A percentile compares a stretch with the other conserved stretches of the same genome.
These are phyloP conservation scores for Callimico goeldii DNA, from an alignment of 2,797 vertebrate species.

Conservation along the genomic window DNA sequence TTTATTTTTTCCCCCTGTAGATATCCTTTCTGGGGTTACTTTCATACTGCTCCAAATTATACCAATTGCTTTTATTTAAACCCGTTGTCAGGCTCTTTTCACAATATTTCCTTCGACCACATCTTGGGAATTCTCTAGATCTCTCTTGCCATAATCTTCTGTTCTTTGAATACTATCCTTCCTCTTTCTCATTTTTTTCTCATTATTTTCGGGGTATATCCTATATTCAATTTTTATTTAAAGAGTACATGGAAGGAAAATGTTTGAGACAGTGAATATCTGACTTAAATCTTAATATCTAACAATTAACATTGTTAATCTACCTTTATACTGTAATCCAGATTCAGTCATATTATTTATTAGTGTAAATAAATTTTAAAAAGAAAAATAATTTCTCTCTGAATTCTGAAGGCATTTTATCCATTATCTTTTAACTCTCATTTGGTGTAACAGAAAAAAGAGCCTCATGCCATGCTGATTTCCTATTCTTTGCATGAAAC, in stretches of 20 bases:
- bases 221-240: background rate
- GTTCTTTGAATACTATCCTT: background rate
- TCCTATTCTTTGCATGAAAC: background rate
- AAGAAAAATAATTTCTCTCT: background rate
- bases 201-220: background rate
- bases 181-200: background rate
- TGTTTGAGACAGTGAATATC: background rate
- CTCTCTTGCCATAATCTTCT: background rate
- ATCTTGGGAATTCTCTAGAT: background rate
- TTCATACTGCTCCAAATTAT: background rate
- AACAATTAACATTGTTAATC: background rate
- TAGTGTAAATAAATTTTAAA: background rate
- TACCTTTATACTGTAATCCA: background rate
- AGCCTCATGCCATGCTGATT: background rate
- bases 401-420: background rate
- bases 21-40: background rate
- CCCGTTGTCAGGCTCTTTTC: background rate
- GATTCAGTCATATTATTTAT: background rate
- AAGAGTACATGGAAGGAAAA: background rate
- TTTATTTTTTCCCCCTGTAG: background rate
- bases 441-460: background rate
- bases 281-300: background rate
- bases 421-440: background rate
- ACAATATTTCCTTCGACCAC: background rate
- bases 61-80: background rate